A percentile compares a stretch with the other conserved stretches of the same genome.
Conservation (phyloP, 2,113 vertebrate genomes). For the Bufo gargarizans region DNA sequence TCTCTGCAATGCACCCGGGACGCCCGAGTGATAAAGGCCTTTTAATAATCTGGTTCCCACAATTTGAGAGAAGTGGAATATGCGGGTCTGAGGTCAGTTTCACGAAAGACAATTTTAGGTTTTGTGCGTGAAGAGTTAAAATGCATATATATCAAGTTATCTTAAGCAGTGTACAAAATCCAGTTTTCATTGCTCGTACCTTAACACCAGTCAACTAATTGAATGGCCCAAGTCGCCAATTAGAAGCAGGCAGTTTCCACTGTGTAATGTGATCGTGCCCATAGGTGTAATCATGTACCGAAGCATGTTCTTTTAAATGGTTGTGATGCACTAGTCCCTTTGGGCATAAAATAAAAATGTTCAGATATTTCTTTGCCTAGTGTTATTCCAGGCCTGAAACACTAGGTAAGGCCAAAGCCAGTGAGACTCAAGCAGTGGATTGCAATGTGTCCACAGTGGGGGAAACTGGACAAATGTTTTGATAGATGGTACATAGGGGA, state of each 20-base stretch:
- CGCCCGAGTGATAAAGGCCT: too few relatives aligned
- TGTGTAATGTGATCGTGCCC: neutral
- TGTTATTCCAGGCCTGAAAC: neutral
- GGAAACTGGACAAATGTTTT: too few relatives aligned
- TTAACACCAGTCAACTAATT: neutral
- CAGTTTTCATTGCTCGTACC: neutral
- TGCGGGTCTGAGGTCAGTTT: neutral
- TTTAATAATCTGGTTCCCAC: too few relatives aligned
- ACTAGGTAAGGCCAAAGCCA: neutral
- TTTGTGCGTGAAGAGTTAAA: neutral
- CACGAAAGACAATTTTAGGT: neutral
- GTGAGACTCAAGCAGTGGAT: neutral
- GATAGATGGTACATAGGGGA: too few relatives aligned
- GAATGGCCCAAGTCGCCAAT: neutral
- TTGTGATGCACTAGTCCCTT: neutral
- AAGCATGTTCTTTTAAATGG: neutral
- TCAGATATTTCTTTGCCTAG: neutral
- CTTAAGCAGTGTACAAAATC: neutral
- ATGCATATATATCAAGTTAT: neutral
- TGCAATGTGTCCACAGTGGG: neutral
- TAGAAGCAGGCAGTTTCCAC: neutral
- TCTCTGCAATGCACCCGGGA: too few relatives aligned
- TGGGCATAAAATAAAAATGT: neutral
- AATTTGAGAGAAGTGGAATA: neutral
- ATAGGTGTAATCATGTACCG: neutral